Base-by-base conservation (phyloP, 2,113 vertebrate genomes). In the Lophochroa leadbeateri region DNA sequence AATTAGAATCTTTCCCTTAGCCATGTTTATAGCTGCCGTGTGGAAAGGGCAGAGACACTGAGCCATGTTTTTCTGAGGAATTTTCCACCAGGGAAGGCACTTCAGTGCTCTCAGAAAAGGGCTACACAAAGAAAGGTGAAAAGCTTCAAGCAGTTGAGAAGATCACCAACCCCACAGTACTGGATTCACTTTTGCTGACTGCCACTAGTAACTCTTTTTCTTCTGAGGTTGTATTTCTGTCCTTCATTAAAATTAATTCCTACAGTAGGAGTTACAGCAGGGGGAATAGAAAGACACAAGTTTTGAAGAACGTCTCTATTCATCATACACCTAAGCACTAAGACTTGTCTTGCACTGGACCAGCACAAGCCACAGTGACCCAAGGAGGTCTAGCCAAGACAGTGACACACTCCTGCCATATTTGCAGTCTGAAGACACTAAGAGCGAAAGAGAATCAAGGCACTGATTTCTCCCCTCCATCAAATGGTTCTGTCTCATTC, bases 251-350 rank as follows among this genome's bases (percentile, higher is more conserved):
- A 60, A 86, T 21, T 3, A 72, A 50, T 61, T 85, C 29, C 47
- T 68, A 12, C 23, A 52, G 7, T 23, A 7, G 17, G 15, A 86
- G 16, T 27, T 39, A 67, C 9, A 74, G 27, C 13, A 81, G 15
- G 4, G 9, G 20, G 4, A 15, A 61, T 24, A 75, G 53, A 65
- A 18, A 61, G 1, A 52, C 2, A 4, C 13, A 46, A 0, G 5
- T 29, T 84, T 71, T 75, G 41, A 43, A 76, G 24, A 77, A 37
- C 10, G 11, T 63, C 31, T 69, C 44, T 55, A 6, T 31, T 80
- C 58, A 31, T 21, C 68, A 67, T 80, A 55, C n/a, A 35, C 4
- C 16, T 44, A 13, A 71, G 19, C 35, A 28, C 9, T 80, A 41
- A 63, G 5, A 13, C 14, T 52, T 37, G 4, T 31, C 71, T 49